Conservation (phyloP, 2,888 invertebrate species). For the Tanypteryx hageni region DNA sequence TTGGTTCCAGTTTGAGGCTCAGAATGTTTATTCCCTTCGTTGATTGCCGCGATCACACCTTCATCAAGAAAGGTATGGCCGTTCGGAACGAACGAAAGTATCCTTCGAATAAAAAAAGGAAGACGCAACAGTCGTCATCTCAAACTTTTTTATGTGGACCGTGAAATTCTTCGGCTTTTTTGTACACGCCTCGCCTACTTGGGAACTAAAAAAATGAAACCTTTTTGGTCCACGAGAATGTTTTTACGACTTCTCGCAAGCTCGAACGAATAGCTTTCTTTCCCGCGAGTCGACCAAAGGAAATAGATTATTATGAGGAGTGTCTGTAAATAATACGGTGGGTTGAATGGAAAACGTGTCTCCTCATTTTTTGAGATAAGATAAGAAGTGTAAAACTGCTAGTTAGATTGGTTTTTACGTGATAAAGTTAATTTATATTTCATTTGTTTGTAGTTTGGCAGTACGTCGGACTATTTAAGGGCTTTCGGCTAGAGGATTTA, state of each 20-base stretch:
- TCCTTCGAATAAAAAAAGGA: constrained; percentile 1
- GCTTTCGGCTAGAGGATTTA: not conserved
- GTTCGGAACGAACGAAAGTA: constrained; percentile 43
- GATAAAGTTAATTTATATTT: not conserved
- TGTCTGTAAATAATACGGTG: constrained; percentile 22
- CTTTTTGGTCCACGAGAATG: not conserved
- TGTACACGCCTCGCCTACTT: constrained; percentile 18
- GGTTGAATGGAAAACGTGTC: not conserved
- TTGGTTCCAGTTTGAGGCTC: constrained; percentile 34
- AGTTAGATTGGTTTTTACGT: not conserved
- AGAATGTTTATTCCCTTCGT: constrained; percentile 46
- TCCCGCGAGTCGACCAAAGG: constrained; percentile 29
- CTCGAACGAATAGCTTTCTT: constrained; percentile 50
- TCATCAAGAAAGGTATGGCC: constrained; percentile 42
- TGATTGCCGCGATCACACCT: constrained; percentile 63
- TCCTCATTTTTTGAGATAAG: not conserved
- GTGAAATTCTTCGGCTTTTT: constrained; percentile 47
- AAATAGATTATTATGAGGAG: constrained; percentile 48
- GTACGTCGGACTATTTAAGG: not conserved
- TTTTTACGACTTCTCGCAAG: constrained; percentile 41
- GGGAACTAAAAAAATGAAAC: constrained; percentile 49
- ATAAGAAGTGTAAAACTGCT: not conserved
- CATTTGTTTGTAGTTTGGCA: not conserved
- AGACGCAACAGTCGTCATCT: constrained; percentile 48
- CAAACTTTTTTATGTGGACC: constrained; percentile 46